Base-by-base conservation (phyloP, 2,888 invertebrate genomes). In the Drymonia ruficornis region DNA sequence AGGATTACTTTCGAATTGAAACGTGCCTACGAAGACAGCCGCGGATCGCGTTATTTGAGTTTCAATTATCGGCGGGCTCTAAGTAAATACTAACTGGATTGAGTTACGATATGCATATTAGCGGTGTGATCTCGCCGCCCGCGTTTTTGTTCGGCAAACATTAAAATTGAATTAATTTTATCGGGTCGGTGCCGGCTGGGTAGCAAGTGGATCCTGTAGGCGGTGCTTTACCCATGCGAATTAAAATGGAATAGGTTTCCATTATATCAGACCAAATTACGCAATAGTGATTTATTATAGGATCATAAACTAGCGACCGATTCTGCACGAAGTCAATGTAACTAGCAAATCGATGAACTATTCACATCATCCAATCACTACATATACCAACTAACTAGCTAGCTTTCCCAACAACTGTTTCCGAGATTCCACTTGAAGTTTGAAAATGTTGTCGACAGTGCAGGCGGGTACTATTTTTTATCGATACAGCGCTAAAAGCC, bases 1-100 rank as follows among this genome's bases (percentile, higher is more conserved):
- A 67, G 89, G 89, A 90, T 91, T 89, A 91, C 86, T 87, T 86
- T 87, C 80, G 86, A 87, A 91, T 91, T 90, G 91, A 83, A 88
- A 90, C 91, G 91, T 91, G 91, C 91, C 89, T 82, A 80, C 83
- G 84, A 87, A 89, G 90, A 86, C 87, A 83, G 78, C 80, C 80
- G 69, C 70, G 85, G 84, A 81, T 82, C 80, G 76, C 78, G 85
- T 81, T 89, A 87, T 90, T 90, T 89, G 89, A 89, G 87, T 87
- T 89, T 83, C 91, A 90, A 90, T 91, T 90, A 91, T 86, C 85
- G 83, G 70, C 80, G 76, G 80, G 77, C 81, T 80, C 78, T 76
- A 81, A 68, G 77, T 84, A 90, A 90, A 91, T 89, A 89, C 85
- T 76, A 76, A 70, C 59, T 53, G 74, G 82, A 77, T 84, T 79